Conservation (phyloP, 2,888 invertebrate genomes). For the Scaeva pyrastri region DNA sequence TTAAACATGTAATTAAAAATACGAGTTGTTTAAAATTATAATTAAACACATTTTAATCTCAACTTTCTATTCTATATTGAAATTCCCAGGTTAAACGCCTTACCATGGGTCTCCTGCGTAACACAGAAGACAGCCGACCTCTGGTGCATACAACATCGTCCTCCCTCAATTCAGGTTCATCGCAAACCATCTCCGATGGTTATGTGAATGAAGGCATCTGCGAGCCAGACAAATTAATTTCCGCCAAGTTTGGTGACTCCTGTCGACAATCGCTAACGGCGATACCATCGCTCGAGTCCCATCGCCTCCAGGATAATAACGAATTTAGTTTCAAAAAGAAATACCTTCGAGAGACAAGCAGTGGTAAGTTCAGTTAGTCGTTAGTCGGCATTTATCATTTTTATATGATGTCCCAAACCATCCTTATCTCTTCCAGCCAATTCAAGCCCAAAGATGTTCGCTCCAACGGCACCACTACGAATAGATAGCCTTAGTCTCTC, state of each 20-base stretch:
- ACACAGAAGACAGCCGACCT: constrained; percentile 90
- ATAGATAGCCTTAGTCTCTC: constrained; percentile 88
- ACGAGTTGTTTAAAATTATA: no score
- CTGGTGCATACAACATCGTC: constrained; percentile 88
- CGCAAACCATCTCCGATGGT: constrained; percentile 89
- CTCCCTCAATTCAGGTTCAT: constrained; percentile 88
- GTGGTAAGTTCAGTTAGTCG: constrained; percentile 80
- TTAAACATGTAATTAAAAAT: no score
- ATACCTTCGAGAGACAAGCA: constrained; percentile 83
- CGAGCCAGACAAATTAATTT: constrained; percentile 86
- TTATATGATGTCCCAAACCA: not conserved
- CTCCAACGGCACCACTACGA: constrained; percentile 82
- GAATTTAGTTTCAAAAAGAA: constrained; percentile 82
- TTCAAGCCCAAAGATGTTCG: constrained; percentile 85
- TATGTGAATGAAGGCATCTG: constrained; percentile 92
- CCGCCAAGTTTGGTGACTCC: constrained; percentile 84
- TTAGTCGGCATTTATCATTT: constrained; percentile 18
- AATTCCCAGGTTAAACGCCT: constrained; percentile 87
- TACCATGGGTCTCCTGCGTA: constrained; percentile 90
- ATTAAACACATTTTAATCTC: not conserved
- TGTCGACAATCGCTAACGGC: constrained; percentile 83
- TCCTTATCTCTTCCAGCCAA: constrained; percentile 80
- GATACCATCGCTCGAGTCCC: constrained; percentile 80
- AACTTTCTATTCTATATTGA: not conserved
- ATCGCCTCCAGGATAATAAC: constrained; percentile 81